These are phyloP conservation scores for Ormyrus labotus DNA, from an alignment of 2,888 invertebrate genomes.

Conservation along the genomic window DNA sequence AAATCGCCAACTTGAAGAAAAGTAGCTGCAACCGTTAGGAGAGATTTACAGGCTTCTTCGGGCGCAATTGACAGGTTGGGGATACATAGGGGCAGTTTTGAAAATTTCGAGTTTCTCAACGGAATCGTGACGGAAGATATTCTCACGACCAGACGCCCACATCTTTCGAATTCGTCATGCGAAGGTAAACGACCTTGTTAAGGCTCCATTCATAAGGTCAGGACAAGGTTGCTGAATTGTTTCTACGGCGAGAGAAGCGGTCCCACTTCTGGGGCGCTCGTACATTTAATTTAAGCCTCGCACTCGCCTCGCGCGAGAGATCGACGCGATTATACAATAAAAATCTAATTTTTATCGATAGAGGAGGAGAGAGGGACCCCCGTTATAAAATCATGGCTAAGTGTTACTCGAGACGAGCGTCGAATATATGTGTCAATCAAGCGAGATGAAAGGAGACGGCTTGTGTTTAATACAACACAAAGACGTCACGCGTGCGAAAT, in stretches of 20 bases:
- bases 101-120: too few relatives aligned
- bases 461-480: slow-evolving; percentile 7
- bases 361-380: not conserved
- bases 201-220: slow-evolving; percentile 48
- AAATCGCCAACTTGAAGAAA: too few relatives aligned
- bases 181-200: slow-evolving; percentile 52
- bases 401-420: slow-evolving; percentile 1
- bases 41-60: too few relatives aligned
- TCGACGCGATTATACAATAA: slow-evolving; percentile 42
- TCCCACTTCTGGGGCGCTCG: not conserved
- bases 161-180: slow-evolving; percentile 51
- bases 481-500: not conserved
- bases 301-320: not conserved
- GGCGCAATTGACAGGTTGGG: too few relatives aligned
- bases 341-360: slow-evolving; percentile 49
- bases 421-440: slow-evolving; percentile 23
- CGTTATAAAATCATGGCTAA: slow-evolving; percentile 19
- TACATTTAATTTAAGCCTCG: slow-evolving; percentile 37
- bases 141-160: slow-evolving; percentile 45
- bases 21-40: too few relatives aligned
- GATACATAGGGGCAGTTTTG: too few relatives aligned
- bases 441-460: slow-evolving; percentile 21
- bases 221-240: slow-evolving; percentile 35
- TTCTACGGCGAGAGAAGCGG: not conserved
- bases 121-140: not conserved